Evolutionary conservation across 2,888 invertebrate species (phyloP).

Genomic region (Dilophus febrilis): DNA sequence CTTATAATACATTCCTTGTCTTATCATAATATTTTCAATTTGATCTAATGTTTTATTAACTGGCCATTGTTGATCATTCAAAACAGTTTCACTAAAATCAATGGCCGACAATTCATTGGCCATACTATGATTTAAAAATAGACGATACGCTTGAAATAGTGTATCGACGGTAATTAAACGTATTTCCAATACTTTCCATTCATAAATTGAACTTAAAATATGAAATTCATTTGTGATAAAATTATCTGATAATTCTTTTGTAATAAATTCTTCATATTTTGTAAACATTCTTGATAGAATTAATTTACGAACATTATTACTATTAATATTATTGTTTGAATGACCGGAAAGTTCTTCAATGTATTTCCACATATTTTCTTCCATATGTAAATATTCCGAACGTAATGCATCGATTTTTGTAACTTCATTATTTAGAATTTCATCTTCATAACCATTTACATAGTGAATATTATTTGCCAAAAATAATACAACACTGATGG

Average conservation of each 20-base stretch:
- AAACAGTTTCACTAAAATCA: constrained; percentile 46
- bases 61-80: constrained; percentile 37
- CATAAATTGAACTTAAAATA: constrained; percentile 34
- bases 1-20: constrained; percentile 46
- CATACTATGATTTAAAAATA: constrained; percentile 22
- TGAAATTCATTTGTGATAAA: constrained; percentile 17
- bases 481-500: no score
- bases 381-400: constrained; percentile 38
- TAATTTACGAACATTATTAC: constrained; percentile 13
- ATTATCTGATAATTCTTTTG: constrained; percentile 8
- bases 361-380: constrained; percentile 34
- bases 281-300: constrained; percentile 24
- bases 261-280: constrained; percentile 20
- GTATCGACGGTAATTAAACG: constrained; percentile 45
- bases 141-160: constrained; percentile 47
- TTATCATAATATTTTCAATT: constrained; percentile 41
- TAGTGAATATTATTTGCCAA: no score
- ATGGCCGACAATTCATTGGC: constrained; percentile 36
- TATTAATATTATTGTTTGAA: no score
- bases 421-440: no score
- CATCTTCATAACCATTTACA: no score
- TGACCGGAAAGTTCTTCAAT: constrained; percentile 1
- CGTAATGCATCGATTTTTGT: constrained; percentile 42
- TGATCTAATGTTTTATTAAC: constrained; percentile 39
- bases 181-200: constrained; percentile 44